Evolutionary conservation across 2,888 invertebrate genomes (phyloP), one percentile per base, ranked within the genome.

Genomic region (Tipula unca): DNA sequence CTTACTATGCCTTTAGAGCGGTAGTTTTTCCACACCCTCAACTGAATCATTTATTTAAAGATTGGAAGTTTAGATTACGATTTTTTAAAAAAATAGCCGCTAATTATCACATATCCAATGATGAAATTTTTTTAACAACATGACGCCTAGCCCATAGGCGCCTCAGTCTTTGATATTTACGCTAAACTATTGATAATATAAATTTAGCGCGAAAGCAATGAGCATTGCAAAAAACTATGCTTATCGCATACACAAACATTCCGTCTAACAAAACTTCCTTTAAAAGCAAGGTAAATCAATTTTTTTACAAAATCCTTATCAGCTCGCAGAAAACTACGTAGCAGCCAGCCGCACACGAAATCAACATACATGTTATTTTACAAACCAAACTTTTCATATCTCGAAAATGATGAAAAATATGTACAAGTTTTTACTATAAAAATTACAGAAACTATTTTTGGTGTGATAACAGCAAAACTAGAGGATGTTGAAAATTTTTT

Each of bases 371-470:
- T 69, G 13, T 69, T 69, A 10, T 25, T 69, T 69, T 69, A 69
- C 69, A 69, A 69, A 69, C 69, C 69, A 69, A 69, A 69, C 69
- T 20, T 69, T 25, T 69, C 69, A 69, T 69, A 69, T 69, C 69
- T 25, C 10, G 69, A 69, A 25, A 25, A 69, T 69, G 69, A 69
- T 69, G 69, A 69, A 69, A 69, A 69, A 69, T 69, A 69, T 69
- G 69, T 69, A 69, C 69, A 69, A 69, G 17, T 69, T 69, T 69
- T 69, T 69, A 69, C 69, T 69, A 69, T 69, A 69, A 69, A 69
- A 69, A 69, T 69, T 69, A 69, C 69, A 69, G 69, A 69, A 69
- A 69, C 69, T 69, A 69, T 69, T 69, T 69, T 69, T 69, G 25
- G 4, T 69, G 69, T 69, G 69, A 69, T 69, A 69, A 69, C 69